Base-by-base conservation (phyloP, 1,140 invertebrate genomes). In the Drosophila busckii region DNA sequence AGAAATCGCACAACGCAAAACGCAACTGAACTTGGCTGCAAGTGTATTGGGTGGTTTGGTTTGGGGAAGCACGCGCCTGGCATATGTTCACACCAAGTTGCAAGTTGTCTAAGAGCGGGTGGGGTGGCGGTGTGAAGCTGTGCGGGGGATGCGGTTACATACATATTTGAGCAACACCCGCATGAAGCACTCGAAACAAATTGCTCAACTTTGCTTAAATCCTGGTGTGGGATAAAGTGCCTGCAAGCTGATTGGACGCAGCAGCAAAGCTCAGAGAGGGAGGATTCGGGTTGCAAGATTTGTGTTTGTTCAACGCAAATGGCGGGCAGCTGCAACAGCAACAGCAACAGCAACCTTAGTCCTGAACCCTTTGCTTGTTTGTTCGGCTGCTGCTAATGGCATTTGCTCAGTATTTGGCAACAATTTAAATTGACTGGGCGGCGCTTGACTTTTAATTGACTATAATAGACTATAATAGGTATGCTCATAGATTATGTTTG, bases 1-100 rank as follows among this genome's bases (percentile, higher is more conserved):
- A 55, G 59, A 58, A 76, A 61, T 70, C 71, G 62, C 62, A 68
- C 60, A 53, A 40, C 49, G 17, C 35, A 46, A 46, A 53, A 52
- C 10, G 4, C 38, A 59, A 41, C 34, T 34, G 42, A 56, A 56
- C n/a, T n/a, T 48, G 59, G 16, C 32, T 35, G 52, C 52, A 46
- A 48, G 49, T 52, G 48, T 37, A 44, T 26, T 62, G 41, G 31
- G 9, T 34, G 10, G 9, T 16, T 16, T 29, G 29, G 26, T 25
- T 9, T 28, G 2, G 19, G 48, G 17, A 23, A 9, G 42, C 63
- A 71, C 82, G 66, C 84, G 84, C 61, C 84, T 86, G 67, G 84
- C 70, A 76, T 82, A 83, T 86, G 70, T 86, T 86, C 84, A 86
- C 84, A 86, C 84, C 84, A 82, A 85, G 62, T 60, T 60, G 58